phyloP scores from a whole-genome alignment of 2,113 vertebrate genomes.

The Atlantisia rogersi region DNA sequence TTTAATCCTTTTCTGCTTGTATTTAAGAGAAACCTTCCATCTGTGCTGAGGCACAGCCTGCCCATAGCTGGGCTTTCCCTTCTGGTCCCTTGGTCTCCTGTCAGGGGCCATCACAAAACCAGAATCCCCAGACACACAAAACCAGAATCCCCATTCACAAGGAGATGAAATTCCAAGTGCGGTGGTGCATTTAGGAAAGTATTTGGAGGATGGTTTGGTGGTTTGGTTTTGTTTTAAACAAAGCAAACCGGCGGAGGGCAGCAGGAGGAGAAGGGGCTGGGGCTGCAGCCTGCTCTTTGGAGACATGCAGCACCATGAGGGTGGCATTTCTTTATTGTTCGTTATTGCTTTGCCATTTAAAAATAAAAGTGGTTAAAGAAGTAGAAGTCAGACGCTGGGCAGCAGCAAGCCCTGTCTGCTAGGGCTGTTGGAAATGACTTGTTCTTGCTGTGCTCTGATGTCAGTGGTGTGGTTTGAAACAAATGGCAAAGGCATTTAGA shows the following conservation, averaged over 20 bases:
- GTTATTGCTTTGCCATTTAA: not conserved
- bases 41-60: accelerated
- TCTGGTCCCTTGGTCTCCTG: accelerated
- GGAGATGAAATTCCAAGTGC: not conserved
- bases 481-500: not conserved
- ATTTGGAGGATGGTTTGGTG: not conserved
- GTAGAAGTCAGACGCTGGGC: not conserved
- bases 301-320: accelerated
- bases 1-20: not conserved
- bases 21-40: accelerated
- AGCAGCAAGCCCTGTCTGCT: not conserved
- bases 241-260: not conserved
- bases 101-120: not conserved
- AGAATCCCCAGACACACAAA: no score
- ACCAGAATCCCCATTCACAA: not conserved
- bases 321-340: not conserved
- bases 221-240: not conserved
- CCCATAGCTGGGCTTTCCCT: not conserved
- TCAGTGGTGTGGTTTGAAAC: not conserved
- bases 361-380: not conserved
- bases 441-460: not conserved
- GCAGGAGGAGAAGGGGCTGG: not conserved
- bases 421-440: not conserved
- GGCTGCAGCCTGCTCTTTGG: not conserved
- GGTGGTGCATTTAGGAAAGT: not conserved